Conservation (phyloP, 2,113 vertebrate genomes). For the Heterotilapia buettikoferi region DNA sequence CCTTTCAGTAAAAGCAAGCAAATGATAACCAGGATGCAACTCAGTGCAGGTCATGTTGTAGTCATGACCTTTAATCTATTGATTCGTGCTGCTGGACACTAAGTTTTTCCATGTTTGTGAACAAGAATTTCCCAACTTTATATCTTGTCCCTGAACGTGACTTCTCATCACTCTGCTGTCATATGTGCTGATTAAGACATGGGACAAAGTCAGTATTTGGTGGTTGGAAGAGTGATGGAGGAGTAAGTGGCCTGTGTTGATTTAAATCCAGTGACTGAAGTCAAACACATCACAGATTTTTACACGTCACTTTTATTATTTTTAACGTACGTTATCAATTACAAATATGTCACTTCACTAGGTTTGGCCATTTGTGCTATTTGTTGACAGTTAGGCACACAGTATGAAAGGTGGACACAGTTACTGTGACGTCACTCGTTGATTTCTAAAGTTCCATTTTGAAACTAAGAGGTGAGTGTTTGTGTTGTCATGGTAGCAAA, state of each 20-base stretch:
- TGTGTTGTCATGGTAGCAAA: not conserved
- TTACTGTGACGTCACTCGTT: not conserved
- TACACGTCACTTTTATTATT: rapidly evolving
- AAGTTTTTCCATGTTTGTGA: no score
- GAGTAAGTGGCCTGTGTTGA: not conserved
- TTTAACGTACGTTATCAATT: rapidly evolving
- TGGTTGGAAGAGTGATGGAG: not conserved
- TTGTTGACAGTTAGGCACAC: not conserved
- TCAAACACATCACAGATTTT: not conserved
- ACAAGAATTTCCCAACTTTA: not conserved
- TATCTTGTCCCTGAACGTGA: not conserved
- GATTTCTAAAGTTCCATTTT: not conserved
- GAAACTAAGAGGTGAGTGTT: not conserved
- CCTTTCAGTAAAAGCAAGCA: not conserved
- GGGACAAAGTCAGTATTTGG: no score
- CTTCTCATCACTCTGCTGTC: not conserved
- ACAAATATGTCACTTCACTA: not conserved
- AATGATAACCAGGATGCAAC: not conserved
- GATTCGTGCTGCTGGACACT: not conserved
- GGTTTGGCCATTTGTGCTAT: rapidly evolving
- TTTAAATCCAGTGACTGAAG: not conserved
- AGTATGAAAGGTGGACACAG: not conserved
- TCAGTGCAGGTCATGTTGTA: not conserved
- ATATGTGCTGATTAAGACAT: not conserved
- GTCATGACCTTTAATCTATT: not conserved